Conservation (phyloP, 2,113 vertebrate genomes). For the Ranitomeya imitator region DNA sequence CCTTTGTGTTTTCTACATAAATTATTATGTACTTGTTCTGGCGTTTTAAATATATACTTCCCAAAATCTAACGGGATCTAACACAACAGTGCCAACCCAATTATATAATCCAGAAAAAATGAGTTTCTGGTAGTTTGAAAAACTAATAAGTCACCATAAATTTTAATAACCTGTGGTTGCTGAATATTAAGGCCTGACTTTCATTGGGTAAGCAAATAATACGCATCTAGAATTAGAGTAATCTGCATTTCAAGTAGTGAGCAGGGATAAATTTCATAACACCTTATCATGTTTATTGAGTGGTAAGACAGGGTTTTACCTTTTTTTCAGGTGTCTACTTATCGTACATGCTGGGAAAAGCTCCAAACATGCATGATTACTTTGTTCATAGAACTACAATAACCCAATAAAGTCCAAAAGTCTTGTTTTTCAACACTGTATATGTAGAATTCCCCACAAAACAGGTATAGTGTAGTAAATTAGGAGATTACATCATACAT, state of each 20-base stretch:
- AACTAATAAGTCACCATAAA: not conserved
- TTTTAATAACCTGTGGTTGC: not conserved
- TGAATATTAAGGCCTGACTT: not conserved
- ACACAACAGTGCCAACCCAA: not conserved
- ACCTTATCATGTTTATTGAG: too few relatives aligned
- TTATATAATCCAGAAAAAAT: not conserved
- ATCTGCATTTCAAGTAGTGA: not conserved
- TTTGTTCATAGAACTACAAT: not conserved
- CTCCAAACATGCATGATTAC: too few relatives aligned
- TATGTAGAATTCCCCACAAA: too few relatives aligned
- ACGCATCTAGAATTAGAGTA: not conserved
- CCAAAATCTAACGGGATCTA: not conserved
- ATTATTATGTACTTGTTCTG: constrained; percentile 1
- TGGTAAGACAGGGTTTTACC: too few relatives aligned
- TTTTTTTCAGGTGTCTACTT: too few relatives aligned
- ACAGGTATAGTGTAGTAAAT: too few relatives aligned
- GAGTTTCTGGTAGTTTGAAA: not conserved
- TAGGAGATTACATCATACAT: not conserved
- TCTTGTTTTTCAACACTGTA: too few relatives aligned
- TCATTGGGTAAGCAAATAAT: not conserved
- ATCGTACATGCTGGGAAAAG: too few relatives aligned
- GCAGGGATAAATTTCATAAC: too few relatives aligned
- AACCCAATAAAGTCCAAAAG: not conserved
- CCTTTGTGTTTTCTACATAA: not conserved
- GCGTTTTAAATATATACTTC: not conserved